phyloP scores from a whole-genome alignment of 2,113 vertebrate species.

The Trinectes maculatus region DNA sequence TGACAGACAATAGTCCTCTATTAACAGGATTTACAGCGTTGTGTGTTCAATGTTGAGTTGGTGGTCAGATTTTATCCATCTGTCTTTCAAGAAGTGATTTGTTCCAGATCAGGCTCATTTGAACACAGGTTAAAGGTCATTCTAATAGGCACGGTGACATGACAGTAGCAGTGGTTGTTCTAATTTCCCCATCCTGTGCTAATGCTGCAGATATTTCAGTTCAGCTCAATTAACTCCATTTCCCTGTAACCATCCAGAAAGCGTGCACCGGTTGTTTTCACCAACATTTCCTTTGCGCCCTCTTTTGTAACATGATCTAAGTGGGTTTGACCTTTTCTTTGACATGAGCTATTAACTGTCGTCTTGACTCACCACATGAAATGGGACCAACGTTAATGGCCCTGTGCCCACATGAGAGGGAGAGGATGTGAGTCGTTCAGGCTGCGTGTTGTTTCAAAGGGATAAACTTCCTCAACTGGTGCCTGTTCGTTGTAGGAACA shows the following conservation, averaged over 20 bases:
- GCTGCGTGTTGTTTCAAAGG: slow-evolving; percentile 2
- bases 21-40: too few relatives aligned
- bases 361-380: slow-evolving; percentile 31
- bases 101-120: too few relatives aligned
- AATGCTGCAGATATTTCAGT: neutral
- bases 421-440: slow-evolving; percentile 41
- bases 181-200: neutral
- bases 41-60: too few relatives aligned
- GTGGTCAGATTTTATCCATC: too few relatives aligned
- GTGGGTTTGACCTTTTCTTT: slow-evolving; percentile 41
- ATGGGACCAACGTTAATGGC: slow-evolving; percentile 37
- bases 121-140: too few relatives aligned
- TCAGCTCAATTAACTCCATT: neutral
- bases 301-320: slow-evolving; percentile 8
- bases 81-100: too few relatives aligned
- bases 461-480: neutral
- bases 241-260: neutral
- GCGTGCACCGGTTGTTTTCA: neutral
- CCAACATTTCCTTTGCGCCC: neutral
- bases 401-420: slow-evolving; percentile 16
- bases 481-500: slow-evolving; percentile 7
- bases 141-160: too few relatives aligned
- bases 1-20: too few relatives aligned
- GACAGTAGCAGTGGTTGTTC: neutral
- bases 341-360: slow-evolving; percentile 21